Evolutionary conservation across 2,113 vertebrate species (phyloP).

Genomic region (Eulemur rufifrons): DNA sequence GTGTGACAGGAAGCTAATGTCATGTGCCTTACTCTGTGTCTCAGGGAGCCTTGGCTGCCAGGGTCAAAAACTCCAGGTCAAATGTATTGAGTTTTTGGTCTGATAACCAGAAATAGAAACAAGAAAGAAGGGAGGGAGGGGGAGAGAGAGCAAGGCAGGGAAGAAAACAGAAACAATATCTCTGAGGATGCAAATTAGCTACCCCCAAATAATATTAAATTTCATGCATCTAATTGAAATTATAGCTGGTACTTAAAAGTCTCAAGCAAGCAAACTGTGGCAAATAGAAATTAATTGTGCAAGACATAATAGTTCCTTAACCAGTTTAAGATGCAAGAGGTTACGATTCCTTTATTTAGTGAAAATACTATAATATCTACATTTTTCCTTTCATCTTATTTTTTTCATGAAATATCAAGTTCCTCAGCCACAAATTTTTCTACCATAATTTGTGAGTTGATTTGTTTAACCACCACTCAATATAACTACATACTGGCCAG

Average conservation of each 20-base stretch:
- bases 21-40: not conserved
- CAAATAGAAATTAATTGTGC: not conserved
- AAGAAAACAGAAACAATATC: not conserved
- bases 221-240: not conserved
- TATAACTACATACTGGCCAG: not conserved
- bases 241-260: not conserved
- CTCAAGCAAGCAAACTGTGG: not conserved
- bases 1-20: rapidly evolving
- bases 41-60: not conserved
- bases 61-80: not conserved
- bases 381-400: not conserved
- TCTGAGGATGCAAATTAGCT: not conserved
- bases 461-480: not conserved
- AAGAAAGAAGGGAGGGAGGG: not conserved
- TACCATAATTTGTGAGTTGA: not conserved
- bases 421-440: not conserved
- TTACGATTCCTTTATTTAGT: not conserved
- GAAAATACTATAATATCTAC: not conserved
- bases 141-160: not conserved
- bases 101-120: not conserved
- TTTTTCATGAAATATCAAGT: not conserved
- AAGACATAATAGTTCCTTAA: not conserved
- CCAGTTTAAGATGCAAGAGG: not conserved
- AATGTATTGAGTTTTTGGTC: not conserved
- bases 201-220: not conserved